phyloP scores from a whole-genome alignment of 2,113 vertebrate species.

The Urocitellus parryii region DNA sequence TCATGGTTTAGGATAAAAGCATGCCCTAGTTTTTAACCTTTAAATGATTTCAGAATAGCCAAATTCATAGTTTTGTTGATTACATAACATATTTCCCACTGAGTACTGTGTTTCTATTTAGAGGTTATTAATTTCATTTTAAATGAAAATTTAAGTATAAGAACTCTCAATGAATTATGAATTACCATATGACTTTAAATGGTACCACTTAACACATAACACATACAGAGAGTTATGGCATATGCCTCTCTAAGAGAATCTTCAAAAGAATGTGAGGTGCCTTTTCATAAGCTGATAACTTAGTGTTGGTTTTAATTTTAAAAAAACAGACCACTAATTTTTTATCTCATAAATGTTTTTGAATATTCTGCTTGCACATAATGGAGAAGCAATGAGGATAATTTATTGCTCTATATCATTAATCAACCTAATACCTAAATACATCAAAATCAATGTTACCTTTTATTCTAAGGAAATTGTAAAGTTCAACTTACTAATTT shows the following conservation, averaged over 20 bases:
- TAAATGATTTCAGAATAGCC: neutral
- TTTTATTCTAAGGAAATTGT: neutral
- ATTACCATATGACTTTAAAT: slow-evolving; percentile 24
- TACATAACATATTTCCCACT: slow-evolving; percentile 35
- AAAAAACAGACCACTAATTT: neutral
- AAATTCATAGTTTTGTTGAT: slow-evolving; percentile 35
- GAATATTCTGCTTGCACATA: neutral
- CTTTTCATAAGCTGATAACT: neutral
- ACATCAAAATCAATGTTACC: neutral
- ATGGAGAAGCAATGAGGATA: neutral
- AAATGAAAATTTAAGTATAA: neutral
- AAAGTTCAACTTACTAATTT: slow-evolving; percentile 11
- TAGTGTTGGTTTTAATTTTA: neutral
- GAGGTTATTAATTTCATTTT: slow-evolving; percentile 43
- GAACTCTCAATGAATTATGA: neutral
- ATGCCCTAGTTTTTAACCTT: neutral
- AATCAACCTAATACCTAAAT: slow-evolving; percentile 6
- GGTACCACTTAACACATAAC: neutral
- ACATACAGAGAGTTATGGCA: neutral
- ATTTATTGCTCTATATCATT: neutral
- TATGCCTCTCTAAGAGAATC: neutral
- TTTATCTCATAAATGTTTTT: slow-evolving; percentile 40
- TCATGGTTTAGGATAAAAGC: neutral
- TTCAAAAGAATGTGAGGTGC: neutral
- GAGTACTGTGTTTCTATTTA: neutral